Evolutionary conservation across 2,888 invertebrate species (phyloP).

Genomic region (Erebia aethiops): DNA sequence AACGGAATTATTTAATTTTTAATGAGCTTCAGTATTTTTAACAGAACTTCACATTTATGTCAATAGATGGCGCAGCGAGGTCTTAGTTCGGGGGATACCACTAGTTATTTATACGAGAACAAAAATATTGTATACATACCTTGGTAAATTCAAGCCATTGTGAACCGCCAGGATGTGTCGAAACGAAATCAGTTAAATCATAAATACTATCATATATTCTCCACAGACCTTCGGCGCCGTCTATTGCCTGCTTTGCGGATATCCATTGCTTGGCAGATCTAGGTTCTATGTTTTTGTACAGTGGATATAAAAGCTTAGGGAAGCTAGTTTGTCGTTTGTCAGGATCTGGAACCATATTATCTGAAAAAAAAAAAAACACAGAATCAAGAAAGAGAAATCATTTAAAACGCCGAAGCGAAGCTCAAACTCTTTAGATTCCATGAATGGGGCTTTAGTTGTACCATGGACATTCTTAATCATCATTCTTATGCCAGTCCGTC

Average conservation of each 20-base stretch:
- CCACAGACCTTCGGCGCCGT: slow-evolving; percentile 91
- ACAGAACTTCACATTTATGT: no score
- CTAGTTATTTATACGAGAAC: no score
- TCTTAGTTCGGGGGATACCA: no score
- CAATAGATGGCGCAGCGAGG: no score
- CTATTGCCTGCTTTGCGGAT: slow-evolving; percentile 84
- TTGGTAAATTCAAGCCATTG: slow-evolving; percentile 88
- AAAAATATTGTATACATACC: slow-evolving; percentile 60
- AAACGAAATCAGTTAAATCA: slow-evolving; percentile 91
- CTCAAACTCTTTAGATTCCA: no score
- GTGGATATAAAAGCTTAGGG: slow-evolving; percentile 78
- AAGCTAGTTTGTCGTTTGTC: slow-evolving; percentile 68
- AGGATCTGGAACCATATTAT: slow-evolving; percentile 57
- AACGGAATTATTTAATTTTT: no score
- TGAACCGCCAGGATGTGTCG: slow-evolving; percentile 93
- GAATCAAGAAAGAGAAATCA: no score
- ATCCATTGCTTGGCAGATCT: slow-evolving; percentile 83
- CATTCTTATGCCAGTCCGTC: no score
- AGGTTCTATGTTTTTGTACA: slow-evolving; percentile 65
- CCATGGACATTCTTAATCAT: no score
- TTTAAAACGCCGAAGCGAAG: no score
- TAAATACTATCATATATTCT: slow-evolving; percentile 90
- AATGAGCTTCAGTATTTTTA: no score
- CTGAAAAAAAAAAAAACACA: slow-evolving; percentile 14
- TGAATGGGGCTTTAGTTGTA: no score